phyloP scores from a whole-genome alignment of 2,888 invertebrate genomes.

The Cepaea hortensis region DNA sequence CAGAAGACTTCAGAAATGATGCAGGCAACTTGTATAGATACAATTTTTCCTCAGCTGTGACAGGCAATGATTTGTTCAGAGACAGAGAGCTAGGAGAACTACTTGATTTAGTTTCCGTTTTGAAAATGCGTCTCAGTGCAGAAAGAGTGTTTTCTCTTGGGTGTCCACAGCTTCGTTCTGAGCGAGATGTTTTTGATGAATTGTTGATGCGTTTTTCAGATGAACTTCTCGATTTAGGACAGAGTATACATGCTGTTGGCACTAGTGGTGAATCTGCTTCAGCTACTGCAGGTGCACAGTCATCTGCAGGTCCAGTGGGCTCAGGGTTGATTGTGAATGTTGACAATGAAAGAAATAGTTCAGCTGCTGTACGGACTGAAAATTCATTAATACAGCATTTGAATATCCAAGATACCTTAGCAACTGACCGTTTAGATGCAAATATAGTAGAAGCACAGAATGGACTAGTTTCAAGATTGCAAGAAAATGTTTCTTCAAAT shows the following conservation, averaged over 20 bases:
- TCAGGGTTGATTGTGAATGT: not conserved
- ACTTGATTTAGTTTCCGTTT: not conserved
- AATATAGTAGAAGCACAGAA: not conserved
- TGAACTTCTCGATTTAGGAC: slow-evolving; percentile 22
- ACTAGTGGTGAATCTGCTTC: not conserved
- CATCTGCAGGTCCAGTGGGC: not conserved
- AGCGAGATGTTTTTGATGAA: slow-evolving; percentile 38
- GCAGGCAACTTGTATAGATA: slow-evolving; percentile 12
- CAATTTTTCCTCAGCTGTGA: slow-evolving; percentile 32
- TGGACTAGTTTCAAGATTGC: not conserved
- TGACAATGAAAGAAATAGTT: not conserved
- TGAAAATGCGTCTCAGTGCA: slow-evolving; percentile 36
- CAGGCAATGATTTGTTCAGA: slow-evolving; percentile 32
- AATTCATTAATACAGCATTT: not conserved
- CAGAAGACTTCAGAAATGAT: slow-evolving; percentile 27
- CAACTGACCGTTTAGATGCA: not conserved
- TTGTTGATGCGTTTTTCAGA: slow-evolving; percentile 36
- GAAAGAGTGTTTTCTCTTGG: slow-evolving; percentile 34
- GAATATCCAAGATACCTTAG: not conserved
- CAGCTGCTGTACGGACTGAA: not conserved
- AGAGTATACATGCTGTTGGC: not conserved
- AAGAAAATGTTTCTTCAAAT: not conserved
- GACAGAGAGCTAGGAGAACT: slow-evolving; percentile 32
- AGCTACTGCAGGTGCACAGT: not conserved
- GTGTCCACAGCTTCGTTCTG: slow-evolving; percentile 32